Base-by-base conservation (phyloP, 2,888 invertebrate genomes). In the Polyommatus icarus region DNA sequence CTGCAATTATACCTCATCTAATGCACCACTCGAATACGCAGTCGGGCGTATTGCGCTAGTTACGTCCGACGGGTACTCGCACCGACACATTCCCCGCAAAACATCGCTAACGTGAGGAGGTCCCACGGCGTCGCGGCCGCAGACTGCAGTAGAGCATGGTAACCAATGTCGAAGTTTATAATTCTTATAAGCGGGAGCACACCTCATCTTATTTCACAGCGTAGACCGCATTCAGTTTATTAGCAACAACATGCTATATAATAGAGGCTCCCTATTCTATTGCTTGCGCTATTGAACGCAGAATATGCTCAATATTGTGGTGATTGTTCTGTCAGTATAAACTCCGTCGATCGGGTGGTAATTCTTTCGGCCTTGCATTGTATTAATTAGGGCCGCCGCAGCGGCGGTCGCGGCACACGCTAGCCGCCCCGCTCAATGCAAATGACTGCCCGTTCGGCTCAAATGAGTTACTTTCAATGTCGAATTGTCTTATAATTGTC, bases 331-430 rank as follows among this genome's bases (percentile, higher is more conserved):
- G 24, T 67, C 29, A 67, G 61, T 67, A 24, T 67, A 24, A 24
- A 4, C 24, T 67, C 59, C 20, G 67, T 67, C 67, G 86, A 84
- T 84, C 77, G 72, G 78, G 72, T 77, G 73, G 79, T 75, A 80
- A 79, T 76, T 46, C 73, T 80, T 78, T 79, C 76, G 76, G 72
- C 79, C 80, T 80, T 78, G 78, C 59, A 71, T 77, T 75, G 76
- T 61, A 77, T 77, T 79, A 79, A 79, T 80, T 71, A 71, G 50
- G 75, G 36, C 59, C 75, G 24, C 20, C 18, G 36, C 32, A 20
- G 10, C 40, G 20, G 29, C 40, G 76, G 40, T 40, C 32, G 29
- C 20, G 76, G 54, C 18, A n/a, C 24, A 24, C 18, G 10, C 32
- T 24, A 71, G 29, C 24, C 50, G 18, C 36, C 59, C 50, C 72